These are phyloP conservation scores for Steinernema carpocapsae DNA, from an alignment of 2,888 invertebrate species.

Conservation along the genomic window DNA sequence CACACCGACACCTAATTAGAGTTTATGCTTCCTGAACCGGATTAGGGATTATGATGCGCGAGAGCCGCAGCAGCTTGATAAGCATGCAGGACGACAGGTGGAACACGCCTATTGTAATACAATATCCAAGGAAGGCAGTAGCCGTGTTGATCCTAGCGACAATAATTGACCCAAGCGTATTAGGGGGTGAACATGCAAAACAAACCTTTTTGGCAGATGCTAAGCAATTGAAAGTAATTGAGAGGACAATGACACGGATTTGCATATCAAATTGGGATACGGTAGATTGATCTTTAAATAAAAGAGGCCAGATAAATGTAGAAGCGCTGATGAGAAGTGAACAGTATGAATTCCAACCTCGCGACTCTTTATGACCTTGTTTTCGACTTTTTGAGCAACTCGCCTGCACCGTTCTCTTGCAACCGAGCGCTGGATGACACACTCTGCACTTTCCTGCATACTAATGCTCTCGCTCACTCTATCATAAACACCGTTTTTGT, in stretches of 20 bases:
- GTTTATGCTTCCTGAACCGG: conserved; percentile 33
- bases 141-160: not conserved
- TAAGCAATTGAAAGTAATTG: conserved; percentile 24
- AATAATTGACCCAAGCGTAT: conserved; percentile 19
- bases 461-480: too few species aligned
- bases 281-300: too few species aligned
- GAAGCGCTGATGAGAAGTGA: too few species aligned
- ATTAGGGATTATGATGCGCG: conserved; percentile 28
- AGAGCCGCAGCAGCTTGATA: conserved; percentile 1
- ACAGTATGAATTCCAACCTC: too few species aligned
- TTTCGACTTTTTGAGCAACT: too few species aligned
- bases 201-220: conserved; percentile 33
- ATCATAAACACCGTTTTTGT: too few species aligned
- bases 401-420: too few species aligned
- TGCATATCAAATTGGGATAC: conserved; percentile 14
- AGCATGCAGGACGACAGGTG: conserved; percentile 28
- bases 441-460: too few species aligned
- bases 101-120: conserved; percentile 30
- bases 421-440: too few species aligned
- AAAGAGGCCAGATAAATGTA: too few species aligned
- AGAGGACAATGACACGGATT: conserved; percentile 2
- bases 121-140: not conserved
- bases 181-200: not conserved
- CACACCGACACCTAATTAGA: conserved; percentile 33
- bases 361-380: too few species aligned